Conservation (phyloP, 1,140 invertebrate species). For the Argopecten irradians region DNA sequence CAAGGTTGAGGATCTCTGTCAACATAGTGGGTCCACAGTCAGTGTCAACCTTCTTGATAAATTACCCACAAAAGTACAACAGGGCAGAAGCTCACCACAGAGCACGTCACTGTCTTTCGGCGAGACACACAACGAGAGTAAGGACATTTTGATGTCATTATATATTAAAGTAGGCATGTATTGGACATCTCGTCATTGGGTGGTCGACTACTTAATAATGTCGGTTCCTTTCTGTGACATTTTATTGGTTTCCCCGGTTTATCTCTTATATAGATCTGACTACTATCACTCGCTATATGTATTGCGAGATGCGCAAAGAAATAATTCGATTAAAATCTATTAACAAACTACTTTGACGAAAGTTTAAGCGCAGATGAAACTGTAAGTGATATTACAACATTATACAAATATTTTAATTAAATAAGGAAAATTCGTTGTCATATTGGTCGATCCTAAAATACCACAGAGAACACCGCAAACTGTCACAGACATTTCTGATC, state of each 20-base stretch:
- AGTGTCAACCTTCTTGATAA: background rate
- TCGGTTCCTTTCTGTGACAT: background rate
- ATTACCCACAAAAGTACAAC: slow-evolving; percentile 22
- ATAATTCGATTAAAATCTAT: too few species aligned
- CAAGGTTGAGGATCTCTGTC: background rate
- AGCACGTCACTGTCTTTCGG: background rate
- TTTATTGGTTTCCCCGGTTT: background rate
- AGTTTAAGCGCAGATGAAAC: too few species aligned
- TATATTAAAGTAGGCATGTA: background rate
- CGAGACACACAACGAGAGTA: background rate
- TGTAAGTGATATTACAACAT: too few species aligned
- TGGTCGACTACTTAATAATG: background rate
- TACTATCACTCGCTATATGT: too few species aligned
- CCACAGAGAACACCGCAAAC: too few species aligned
- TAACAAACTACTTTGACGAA: too few species aligned
- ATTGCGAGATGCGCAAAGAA: too few species aligned
- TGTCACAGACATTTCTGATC: too few species aligned
- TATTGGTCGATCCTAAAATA: too few species aligned
- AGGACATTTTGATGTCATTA: background rate
- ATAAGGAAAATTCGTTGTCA: too few species aligned
- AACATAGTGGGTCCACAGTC: background rate
- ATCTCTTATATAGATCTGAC: background rate
- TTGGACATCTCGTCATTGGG: background rate
- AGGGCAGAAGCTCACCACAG: background rate
- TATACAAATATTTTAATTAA: too few species aligned